Conservation (phyloP, 2,113 vertebrate species). For the Macroglossus sobrinus region DNA sequence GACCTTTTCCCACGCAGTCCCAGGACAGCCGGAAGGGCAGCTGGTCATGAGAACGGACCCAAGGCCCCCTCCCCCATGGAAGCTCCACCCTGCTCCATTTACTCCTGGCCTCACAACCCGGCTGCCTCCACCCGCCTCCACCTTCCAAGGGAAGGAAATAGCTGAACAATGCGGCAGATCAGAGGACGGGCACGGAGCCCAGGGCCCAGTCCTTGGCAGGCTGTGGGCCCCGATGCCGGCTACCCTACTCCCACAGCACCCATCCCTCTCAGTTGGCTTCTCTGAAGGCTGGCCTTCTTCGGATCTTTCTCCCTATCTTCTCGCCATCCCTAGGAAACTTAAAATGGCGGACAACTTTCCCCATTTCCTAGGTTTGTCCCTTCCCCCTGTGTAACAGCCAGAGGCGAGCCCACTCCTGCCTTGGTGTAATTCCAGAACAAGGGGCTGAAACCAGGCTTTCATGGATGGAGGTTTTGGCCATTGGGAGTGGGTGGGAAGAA, state of each 20-base stretch:
- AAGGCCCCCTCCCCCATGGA: neutral
- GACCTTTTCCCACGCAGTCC: constrained; percentile 60
- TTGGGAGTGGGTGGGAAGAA: neutral
- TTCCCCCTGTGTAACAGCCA: neutral
- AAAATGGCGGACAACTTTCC: neutral
- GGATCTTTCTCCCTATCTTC: neutral
- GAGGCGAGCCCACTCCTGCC: neutral
- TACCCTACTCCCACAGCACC: neutral
- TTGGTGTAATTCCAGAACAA: neutral
- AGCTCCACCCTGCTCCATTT: constrained; percentile 39
- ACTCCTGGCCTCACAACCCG: neutral
- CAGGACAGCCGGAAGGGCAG: constrained; percentile 59
- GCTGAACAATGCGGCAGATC: constrained; percentile 69
- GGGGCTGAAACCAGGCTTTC: neutral
- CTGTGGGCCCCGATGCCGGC: neutral
- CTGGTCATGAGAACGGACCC: constrained; percentile 58
- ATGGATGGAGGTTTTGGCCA: neutral
- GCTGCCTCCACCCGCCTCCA: neutral
- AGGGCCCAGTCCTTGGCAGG: neutral
- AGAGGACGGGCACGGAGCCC: constrained; percentile 48
- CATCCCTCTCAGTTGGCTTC: neutral
- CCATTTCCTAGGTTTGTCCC: neutral
- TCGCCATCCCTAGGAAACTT: neutral
- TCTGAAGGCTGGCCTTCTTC: neutral
- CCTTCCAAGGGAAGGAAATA: constrained; percentile 65